phyloP scores from a whole-genome alignment of 2,113 vertebrate genomes.

The Micromys minutus region DNA sequence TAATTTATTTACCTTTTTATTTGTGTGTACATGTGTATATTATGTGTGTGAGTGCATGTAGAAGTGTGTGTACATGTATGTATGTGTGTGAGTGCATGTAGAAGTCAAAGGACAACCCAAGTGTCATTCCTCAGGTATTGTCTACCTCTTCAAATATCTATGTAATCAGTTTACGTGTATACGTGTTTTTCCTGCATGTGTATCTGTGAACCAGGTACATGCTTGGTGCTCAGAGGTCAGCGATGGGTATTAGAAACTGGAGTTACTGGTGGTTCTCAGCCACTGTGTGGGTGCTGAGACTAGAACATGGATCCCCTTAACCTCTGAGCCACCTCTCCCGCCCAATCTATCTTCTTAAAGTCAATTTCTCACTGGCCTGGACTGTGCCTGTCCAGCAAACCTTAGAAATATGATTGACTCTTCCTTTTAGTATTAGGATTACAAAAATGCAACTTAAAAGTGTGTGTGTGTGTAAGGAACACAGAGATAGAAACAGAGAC shows the following conservation, averaged over 20 bases:
- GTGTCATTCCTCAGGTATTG: neutral
- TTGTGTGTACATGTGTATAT: neutral
- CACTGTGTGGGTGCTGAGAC: no score
- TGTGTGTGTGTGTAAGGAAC: neutral
- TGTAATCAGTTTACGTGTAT: neutral
- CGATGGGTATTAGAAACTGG: neutral
- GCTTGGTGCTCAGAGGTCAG: neutral
- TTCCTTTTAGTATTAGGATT: neutral
- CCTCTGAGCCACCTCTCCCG: neutral
- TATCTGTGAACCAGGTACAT: neutral
- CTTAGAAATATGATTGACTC: neutral
- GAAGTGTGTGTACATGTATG: no score
- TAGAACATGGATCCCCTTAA: neutral
- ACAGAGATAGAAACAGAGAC: neutral
- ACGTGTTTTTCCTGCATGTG: neutral
- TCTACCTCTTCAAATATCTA: neutral
- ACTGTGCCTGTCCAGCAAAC: neutral
- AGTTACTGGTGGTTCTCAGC: neutral
- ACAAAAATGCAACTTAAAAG: neutral
- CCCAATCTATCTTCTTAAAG: neutral
- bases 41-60: no score
- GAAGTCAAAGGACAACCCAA: neutral
- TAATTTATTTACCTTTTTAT: neutral
- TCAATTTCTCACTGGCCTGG: neutral
- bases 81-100: neutral